Conservation (phyloP, 2,888 invertebrate species). For the Heteromyza rotundicornis region DNA sequence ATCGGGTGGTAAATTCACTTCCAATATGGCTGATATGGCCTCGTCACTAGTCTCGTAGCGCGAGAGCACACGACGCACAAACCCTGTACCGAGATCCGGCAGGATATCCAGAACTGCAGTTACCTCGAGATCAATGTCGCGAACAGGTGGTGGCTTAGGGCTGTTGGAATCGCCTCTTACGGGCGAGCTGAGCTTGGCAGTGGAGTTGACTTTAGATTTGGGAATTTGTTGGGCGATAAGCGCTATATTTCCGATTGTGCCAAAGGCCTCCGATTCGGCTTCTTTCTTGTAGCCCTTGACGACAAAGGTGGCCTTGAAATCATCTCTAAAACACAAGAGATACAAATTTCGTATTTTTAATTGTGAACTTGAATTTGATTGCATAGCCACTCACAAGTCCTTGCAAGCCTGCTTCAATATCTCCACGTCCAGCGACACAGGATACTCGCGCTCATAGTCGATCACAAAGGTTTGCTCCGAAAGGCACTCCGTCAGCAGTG, state of each 20-base stretch:
- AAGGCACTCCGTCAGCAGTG: constrained; percentile 64
- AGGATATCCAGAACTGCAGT: constrained; percentile 67
- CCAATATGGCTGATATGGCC: constrained; percentile 84
- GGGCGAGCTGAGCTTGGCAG: not conserved
- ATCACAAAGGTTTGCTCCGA: constrained; percentile 68
- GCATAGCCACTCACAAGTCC: constrained; percentile 73
- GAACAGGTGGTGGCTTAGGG: constrained; percentile 18
- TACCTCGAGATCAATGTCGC: constrained; percentile 62
- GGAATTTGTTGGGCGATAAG: not conserved
- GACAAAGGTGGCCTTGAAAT: constrained; percentile 49
- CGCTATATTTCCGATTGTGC: constrained; percentile 18
- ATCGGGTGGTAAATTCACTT: constrained; percentile 65
- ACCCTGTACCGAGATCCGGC: constrained; percentile 81
- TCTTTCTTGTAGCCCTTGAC: constrained; percentile 45
- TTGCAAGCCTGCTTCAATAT: constrained; percentile 69
- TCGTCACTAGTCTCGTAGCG: constrained; percentile 77
- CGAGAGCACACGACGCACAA: constrained; percentile 75
- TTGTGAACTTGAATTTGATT: too few relatives aligned
- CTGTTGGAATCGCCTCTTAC: not conserved
- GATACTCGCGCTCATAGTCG: constrained; percentile 74
- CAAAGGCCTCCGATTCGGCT: constrained; percentile 29
- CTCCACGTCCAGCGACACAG: constrained; percentile 73
- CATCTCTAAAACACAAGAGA: constrained; percentile 28
- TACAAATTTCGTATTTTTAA: too few relatives aligned
- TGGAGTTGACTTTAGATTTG: not conserved